phyloP scores from a whole-genome alignment of 2,888 invertebrate genomes.

The Sphaerophoria rueppellii region DNA sequence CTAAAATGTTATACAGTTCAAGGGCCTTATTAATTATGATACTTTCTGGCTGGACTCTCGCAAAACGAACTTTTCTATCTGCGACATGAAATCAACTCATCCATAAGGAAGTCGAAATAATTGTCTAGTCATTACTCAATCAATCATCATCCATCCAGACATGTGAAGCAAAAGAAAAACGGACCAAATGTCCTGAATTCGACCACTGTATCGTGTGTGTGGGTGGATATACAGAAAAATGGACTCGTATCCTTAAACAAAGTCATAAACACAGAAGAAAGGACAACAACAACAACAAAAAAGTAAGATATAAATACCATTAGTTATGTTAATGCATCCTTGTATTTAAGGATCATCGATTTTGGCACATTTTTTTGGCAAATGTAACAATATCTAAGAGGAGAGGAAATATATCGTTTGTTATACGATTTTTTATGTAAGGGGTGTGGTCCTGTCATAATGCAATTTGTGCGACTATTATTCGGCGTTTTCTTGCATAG shows the following conservation, averaged over 20 bases:
- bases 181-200: conserved; percentile 46
- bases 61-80: conserved; percentile 34
- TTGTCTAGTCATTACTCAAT: conserved; percentile 73
- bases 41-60: conserved; percentile 45
- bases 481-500: conserved; percentile 44
- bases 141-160: conserved; percentile 61
- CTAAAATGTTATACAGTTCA: conserved; percentile 37
- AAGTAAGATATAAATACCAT: conserved; percentile 65
- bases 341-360: conserved; percentile 69
- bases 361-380: conserved; percentile 64
- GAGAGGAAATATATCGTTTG: conserved; percentile 32
- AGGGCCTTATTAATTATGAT: conserved; percentile 73
- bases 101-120: conserved; percentile 73
- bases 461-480: conserved; percentile 71
- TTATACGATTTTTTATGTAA: neutral
- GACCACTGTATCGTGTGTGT: neutral
- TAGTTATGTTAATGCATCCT: conserved; percentile 72
- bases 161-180: conserved; percentile 12
- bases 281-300: neutral
- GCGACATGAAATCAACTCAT: conserved; percentile 71
- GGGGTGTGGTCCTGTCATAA: conserved; percentile 70
- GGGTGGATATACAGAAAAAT: neutral
- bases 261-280: conserved; percentile 39
- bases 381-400: conserved; percentile 26
- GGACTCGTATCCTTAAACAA: conserved; percentile 50